A percentile compares a stretch with the other conserved stretches of the same genome.
Evolutionary conservation across 1,140 invertebrate species (phyloP).

Genomic region (Hycleus phaleratus): DNA sequence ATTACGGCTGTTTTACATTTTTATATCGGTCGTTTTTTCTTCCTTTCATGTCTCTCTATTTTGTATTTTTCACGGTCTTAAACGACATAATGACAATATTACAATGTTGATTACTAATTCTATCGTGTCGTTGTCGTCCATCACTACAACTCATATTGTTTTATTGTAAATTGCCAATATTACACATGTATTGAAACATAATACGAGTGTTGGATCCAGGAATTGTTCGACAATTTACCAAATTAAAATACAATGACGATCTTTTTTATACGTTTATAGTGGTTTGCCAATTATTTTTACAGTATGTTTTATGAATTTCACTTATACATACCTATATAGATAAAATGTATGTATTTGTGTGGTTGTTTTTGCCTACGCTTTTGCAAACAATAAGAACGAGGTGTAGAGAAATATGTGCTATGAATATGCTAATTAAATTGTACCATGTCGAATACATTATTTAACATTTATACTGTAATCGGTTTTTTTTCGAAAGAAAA

Average conservation of each 20-base stretch:
- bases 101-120: too few relatives aligned
- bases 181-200: slow-evolving; percentile 3
- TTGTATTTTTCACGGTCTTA: slow-evolving; percentile 15
- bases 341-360: slow-evolving; percentile 1
- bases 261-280: not conserved
- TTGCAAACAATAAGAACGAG: slow-evolving; percentile 15
- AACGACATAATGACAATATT: slow-evolving; percentile 7
- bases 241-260: slow-evolving; percentile 15
- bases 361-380: slow-evolving; percentile 9
- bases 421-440: slow-evolving; percentile 13
- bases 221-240: slow-evolving; percentile 7
- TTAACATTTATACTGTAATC: too few relatives aligned
- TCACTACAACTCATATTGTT: too few relatives aligned
- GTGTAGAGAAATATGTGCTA: slow-evolving; percentile 13
- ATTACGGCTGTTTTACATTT: slow-evolving; percentile 35
- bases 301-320: slow-evolving; percentile 9
- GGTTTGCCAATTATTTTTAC: slow-evolving; percentile 12
- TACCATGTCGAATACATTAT: slow-evolving; percentile 7
- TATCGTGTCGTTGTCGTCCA: too few relatives aligned
- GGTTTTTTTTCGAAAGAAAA: too few relatives aligned
- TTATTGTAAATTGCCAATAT: slow-evolving; percentile 4
- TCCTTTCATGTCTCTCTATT: not conserved
- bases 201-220: slow-evolving; percentile 4
- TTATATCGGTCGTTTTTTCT: slow-evolving; percentile 19
- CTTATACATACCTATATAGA: too few relatives aligned